phyloP scores from a whole-genome alignment of 2,888 invertebrate species.

The Halictus quadricinctus region DNA sequence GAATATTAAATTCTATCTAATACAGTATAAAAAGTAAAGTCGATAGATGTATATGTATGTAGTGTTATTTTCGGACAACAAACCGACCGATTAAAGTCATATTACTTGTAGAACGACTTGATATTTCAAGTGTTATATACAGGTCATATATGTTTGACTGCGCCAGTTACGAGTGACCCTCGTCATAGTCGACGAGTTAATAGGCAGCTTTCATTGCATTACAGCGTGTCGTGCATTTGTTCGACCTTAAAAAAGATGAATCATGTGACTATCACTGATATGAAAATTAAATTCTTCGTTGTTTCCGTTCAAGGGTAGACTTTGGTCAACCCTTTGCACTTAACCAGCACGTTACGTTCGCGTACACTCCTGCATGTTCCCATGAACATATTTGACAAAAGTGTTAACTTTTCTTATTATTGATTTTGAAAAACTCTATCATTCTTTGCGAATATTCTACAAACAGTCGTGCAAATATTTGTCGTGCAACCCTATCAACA shows the following conservation, averaged over 20 bases:
- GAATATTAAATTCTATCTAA: neutral
- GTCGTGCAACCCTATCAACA: neutral
- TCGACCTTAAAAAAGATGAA: constrained; percentile 38
- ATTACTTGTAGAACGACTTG: constrained; percentile 2
- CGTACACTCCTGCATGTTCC: too few species aligned
- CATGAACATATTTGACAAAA: too few species aligned
- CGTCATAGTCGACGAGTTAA: neutral
- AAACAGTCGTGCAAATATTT: too few species aligned
- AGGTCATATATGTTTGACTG: neutral
- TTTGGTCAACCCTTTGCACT: neutral
- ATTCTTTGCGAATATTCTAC: too few species aligned
- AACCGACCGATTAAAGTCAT: neutral
- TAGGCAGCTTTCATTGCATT: constrained; percentile 11
- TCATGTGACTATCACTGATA: constrained; percentile 19
- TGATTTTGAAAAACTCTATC: too few species aligned
- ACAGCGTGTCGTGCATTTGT: constrained; percentile 3
- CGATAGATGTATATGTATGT: neutral
- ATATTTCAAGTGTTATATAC: neutral
- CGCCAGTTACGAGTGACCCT: neutral
- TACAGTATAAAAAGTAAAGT: neutral
- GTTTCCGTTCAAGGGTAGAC: neutral
- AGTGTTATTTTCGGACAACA: neutral
- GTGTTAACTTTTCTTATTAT: too few species aligned
- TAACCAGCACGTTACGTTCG: neutral
- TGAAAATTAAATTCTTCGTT: neutral